Base-by-base conservation (phyloP, 2,113 vertebrate species). In the Cyprinodon variegatus region DNA sequence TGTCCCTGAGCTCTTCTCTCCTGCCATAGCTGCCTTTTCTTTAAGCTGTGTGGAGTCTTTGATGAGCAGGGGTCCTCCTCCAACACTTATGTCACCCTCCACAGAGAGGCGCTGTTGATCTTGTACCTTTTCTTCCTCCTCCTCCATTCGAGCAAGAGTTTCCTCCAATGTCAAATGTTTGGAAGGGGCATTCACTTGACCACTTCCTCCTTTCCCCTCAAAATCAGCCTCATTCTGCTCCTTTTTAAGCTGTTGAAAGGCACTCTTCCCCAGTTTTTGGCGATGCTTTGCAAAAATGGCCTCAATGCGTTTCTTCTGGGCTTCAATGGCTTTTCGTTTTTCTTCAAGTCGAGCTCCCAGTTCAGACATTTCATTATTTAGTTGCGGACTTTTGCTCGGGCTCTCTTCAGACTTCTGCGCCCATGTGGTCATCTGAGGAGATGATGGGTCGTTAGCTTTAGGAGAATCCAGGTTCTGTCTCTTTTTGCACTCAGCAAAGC, bases 261-360 rank as follows among this genome's bases (percentile, higher is more conserved):
- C 97, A 6, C 82, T 96, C 71, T 96, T 96, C 10, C 97, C 97
- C 40, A 98, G 85, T 8, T 95, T 93, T 79, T 99, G 96, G 1
- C 97, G 93, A 78, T 98, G 97, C 78, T 97, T 96, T 74, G 96
- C 95, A 68, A 98, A 99, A 53, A 99, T 97, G 78, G 96, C 96
- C 76, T 99, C 97, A 2, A 99, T 98, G 2, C 97, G 94, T 11
- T 96, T 96, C 76, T 99, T 99, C 83, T 99, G 97, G 0, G 97
- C 96, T 83, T 99, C 97, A 0, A 99, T 99, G 61, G 97, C 97
- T 13, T 94, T 93, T 0, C 97, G 94, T 10, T 97, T 98, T 81
- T 98, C 97, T 82, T 97, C 97, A 62, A 99, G 86, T 0, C 97
- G 93, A 0, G 88, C 95, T 0, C 96, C 95, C 3, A 99, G 89